Conservation (phyloP, 2,888 invertebrate species). For the Nymphalis c-album region DNA sequence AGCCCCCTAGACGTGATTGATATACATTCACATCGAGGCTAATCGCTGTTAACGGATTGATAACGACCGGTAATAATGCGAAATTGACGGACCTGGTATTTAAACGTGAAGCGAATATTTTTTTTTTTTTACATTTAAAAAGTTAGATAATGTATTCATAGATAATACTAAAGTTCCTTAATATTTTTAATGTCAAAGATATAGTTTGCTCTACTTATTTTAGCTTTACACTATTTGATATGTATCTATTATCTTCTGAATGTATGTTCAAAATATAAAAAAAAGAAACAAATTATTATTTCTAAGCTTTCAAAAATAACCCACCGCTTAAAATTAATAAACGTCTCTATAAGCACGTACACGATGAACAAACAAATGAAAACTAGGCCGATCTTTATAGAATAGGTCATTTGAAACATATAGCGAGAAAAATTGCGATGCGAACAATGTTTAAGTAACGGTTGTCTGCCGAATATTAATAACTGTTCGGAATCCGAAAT, state of each 20-base stretch:
- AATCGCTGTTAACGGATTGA: conserved; percentile 53
- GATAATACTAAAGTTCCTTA: too few species aligned
- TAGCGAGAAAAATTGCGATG: conserved; percentile 28
- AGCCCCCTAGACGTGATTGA: conserved; percentile 45
- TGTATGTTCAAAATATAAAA: too few species aligned
- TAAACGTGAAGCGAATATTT: conserved; percentile 9
- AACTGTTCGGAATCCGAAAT: conserved; percentile 15
- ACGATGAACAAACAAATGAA: not conserved
- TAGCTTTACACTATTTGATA: too few species aligned
- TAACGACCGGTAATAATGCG: conserved; percentile 54
- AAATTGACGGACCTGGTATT: conserved; percentile 37
- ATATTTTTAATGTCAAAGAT: too few species aligned
- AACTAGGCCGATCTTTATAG: conserved; percentile 14
- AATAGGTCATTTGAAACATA: conserved; percentile 26
- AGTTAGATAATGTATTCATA: too few species aligned
- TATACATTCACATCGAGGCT: conserved; percentile 54
- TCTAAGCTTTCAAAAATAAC: too few species aligned
- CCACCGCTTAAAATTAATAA: not conserved
- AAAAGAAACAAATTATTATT: too few species aligned
- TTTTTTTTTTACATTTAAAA: not conserved
- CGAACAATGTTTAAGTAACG: conserved; percentile 36
- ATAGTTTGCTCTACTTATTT: too few species aligned
- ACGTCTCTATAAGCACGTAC: conserved; percentile 3
- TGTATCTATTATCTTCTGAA: too few species aligned
- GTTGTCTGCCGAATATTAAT: conserved; percentile 31